Conservation (phyloP, 2,797 vertebrate species). For the Scyliorhinus canicula region DNA sequence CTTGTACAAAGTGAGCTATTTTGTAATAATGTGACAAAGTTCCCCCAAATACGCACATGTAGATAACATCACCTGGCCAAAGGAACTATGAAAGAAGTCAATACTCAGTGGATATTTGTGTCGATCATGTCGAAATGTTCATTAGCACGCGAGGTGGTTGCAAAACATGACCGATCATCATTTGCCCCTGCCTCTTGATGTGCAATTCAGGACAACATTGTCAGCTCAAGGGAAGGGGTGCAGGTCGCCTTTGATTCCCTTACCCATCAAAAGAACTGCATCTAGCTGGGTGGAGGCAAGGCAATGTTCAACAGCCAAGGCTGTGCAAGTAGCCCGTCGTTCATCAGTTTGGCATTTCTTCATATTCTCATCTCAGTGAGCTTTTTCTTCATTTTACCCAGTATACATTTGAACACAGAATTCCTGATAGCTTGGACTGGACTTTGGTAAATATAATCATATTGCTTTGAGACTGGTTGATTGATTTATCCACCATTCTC, state of each 20-base stretch:
- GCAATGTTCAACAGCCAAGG: neutral
- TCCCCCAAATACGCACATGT: neutral
- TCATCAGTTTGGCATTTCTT: conserved; percentile 19
- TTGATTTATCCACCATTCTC: neutral
- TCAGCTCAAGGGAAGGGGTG: no score
- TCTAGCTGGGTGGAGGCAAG: neutral
- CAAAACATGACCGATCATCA: neutral
- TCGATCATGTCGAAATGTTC: neutral
- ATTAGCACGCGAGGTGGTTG: neutral
- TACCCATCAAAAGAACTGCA: neutral
- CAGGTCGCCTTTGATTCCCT: neutral
- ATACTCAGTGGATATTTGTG: neutral
- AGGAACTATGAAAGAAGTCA: neutral
- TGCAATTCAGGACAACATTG: neutral
- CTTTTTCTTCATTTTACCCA: neutral
- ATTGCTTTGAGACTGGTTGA: neutral
- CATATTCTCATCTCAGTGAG: conserved; percentile 5
- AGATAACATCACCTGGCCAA: neutral
- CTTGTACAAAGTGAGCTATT: neutral
- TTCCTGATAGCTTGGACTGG: neutral
- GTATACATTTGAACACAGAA: neutral
- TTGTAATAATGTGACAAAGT: conserved; percentile 16
- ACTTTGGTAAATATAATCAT: neutral
- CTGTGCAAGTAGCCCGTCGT: neutral
- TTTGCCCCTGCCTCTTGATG: neutral